Percentiles rank a stretch among this genome's conserved stretches.
These are phyloP conservation scores for Dolichoris vasculosae DNA, from an alignment of 1,140 invertebrate genomes.

Conservation along the genomic window DNA sequence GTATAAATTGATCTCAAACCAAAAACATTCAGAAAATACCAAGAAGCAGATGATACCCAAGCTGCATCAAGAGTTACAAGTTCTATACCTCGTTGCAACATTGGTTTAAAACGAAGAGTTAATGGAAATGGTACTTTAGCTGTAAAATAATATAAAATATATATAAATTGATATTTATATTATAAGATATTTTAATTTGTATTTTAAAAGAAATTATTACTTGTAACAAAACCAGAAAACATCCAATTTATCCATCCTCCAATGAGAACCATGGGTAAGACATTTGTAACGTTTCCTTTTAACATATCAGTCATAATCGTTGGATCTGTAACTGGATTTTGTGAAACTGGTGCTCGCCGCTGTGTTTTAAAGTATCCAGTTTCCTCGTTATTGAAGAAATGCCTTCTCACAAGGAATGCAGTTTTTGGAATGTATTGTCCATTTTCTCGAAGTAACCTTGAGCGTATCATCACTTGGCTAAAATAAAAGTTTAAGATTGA, in stretches of 20 bases:
- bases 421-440: conserved; percentile 96
- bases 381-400: conserved; percentile 98
- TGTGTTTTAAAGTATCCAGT: conserved; percentile 93
- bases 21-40: conserved; percentile 99
- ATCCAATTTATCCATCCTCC: conserved; percentile 99
- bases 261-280: conserved; percentile 98
- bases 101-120: conserved; percentile 98
- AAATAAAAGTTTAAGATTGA: not conserved
- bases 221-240: conserved; percentile 99
- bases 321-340: conserved; percentile 98
- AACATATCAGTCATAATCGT: conserved; percentile 99
- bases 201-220: conserved; percentile 73
- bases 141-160: conserved; percentile 67
- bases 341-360: conserved; percentile 87
- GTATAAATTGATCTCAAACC: conserved; percentile 98
- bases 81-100: conserved; percentile 99
- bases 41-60: conserved; percentile 99
- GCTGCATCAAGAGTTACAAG: conserved; percentile 96
- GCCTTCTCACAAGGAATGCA: conserved; percentile 94
- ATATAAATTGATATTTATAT: conserved; percentile 39
- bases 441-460: conserved; percentile 95
- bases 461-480: conserved; percentile 96
- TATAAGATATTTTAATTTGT: conserved; percentile 8
- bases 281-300: conserved; percentile 98
- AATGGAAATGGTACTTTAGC: conserved; percentile 99